These are phyloP conservation scores for Corapipo altera DNA, from an alignment of 2,113 vertebrate genomes.

Conservation along the genomic window DNA sequence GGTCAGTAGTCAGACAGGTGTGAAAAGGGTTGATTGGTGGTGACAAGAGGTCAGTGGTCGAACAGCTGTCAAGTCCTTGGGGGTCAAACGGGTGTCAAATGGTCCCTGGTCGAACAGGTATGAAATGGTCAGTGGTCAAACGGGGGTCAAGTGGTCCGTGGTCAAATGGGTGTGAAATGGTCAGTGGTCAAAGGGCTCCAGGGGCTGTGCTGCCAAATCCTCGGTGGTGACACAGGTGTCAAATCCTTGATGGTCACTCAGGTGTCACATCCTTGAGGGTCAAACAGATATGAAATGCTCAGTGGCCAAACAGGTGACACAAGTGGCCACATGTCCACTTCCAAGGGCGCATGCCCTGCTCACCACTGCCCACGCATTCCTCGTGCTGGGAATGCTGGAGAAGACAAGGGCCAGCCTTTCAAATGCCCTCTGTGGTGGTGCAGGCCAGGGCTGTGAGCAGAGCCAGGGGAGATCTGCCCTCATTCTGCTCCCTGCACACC, in stretches of 20 bases:
- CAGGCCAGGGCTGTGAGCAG: accelerated
- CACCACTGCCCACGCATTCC: not conserved
- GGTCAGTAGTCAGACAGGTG: not conserved
- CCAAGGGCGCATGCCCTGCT: not conserved
- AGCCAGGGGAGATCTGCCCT: accelerated
- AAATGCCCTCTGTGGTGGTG: not conserved
- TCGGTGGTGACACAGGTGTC: not conserved
- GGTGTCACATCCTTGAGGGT: not conserved
- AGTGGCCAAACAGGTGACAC: not conserved
- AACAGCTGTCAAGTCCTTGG: no score
- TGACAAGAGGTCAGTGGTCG: not conserved
- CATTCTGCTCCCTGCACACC: accelerated
- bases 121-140: not conserved
- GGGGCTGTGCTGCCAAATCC: not conserved
- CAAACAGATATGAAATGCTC: not conserved
- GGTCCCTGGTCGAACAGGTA: not conserved
- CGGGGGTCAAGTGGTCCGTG: not conserved
- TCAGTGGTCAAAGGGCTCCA: not conserved
- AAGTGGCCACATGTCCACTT: accelerated
- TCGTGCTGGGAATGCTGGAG: not conserved
- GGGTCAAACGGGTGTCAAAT: not conserved
- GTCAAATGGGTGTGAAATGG: not conserved
- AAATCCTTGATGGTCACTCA: not conserved
- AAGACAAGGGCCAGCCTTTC: not conserved
- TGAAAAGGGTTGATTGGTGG: not conserved